Percentiles rank a stretch among this genome's conserved stretches.
These are phyloP conservation scores for Notocelia uddmanniana DNA, from an alignment of 2,888 invertebrate species.

Conservation along the genomic window DNA sequence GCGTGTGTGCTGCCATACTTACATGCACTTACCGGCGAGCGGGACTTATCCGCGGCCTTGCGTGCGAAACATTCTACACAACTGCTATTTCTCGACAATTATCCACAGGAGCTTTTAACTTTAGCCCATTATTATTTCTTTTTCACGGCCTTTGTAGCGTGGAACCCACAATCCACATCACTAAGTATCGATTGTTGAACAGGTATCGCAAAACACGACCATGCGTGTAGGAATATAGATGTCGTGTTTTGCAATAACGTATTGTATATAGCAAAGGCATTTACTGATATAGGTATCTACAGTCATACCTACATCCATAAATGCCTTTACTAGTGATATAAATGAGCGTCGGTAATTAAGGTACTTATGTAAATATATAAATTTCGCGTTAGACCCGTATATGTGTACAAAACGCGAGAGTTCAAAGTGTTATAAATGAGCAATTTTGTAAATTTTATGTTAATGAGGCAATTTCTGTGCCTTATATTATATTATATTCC, in stretches of 20 bases:
- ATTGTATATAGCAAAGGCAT: too few species aligned
- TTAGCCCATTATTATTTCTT: not conserved
- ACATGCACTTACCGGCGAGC: slow-evolving; percentile 23
- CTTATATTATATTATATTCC: too few species aligned
- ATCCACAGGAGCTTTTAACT: slow-evolving; percentile 2
- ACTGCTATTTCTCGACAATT: slow-evolving; percentile 10
- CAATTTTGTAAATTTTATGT: not conserved
- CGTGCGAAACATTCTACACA: slow-evolving; percentile 5
- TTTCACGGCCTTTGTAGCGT: not conserved
- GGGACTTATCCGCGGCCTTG: slow-evolving; percentile 22
- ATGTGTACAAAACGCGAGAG: too few species aligned
- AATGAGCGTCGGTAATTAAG: too few species aligned
- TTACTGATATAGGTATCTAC: too few species aligned
- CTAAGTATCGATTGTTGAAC: too few species aligned
- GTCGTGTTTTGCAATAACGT: too few species aligned
- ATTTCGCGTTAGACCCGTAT: too few species aligned
- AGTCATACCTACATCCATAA: too few species aligned
- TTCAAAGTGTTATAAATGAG: not conserved
- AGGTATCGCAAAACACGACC: not conserved
- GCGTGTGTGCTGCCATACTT: slow-evolving; percentile 18
- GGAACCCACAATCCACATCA: not conserved
- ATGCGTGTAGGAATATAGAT: too few species aligned
- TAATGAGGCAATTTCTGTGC: not conserved
- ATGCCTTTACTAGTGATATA: too few species aligned
- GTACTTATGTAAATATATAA: too few species aligned